Evolutionary conservation across 2,113 vertebrate species (phyloP), one percentile per base, ranked within the genome.

Genomic region (Bubo bubo): DNA sequence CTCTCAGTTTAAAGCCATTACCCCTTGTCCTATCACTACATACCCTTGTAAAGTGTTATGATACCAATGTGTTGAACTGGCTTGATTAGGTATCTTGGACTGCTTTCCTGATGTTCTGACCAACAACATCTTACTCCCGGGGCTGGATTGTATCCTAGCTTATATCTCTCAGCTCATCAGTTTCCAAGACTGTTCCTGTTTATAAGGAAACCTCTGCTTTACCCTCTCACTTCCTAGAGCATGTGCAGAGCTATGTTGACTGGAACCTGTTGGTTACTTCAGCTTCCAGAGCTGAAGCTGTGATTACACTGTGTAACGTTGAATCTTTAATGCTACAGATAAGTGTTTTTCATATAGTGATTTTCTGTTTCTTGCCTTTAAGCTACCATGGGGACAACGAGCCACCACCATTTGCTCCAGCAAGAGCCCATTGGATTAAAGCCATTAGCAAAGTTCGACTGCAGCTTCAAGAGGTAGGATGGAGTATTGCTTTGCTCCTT

Each of bases 361-460:
- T 82, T 88, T 73, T 50, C 39, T 94, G 6, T 95, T 96, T 96
- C 62, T 95, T 97, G 56, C 50, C 52, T 96, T 97, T 93, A 93
- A 98, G 98, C 85, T 93, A 84, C 95, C 96, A 88, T 7, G 89
- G 97, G 77, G 98, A 99, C 86, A 94, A 79, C 0, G 98, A 98
- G 30, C 97, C 98, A 18, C 98, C 98, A 7, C 98, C 98, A 0
- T 99, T 99, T 97, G 98, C 99, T 39, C 98, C 98, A 49, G 99
- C 99, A 37, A 98, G 98, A 98, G 97, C 99, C 17, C 98, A 94
- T 15, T 99, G 99, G 99, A 98, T 99, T 89, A 99, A 99, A 98
- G 99, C 98, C 85, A 99, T 99, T 93, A 99, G 98, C 98, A 99
- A 99, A 99, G 99, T 99, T 91, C 98, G 99, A 92, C 97, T 99